Base-by-base conservation (phyloP, 2,113 vertebrate genomes). In the Silurus glanis region DNA sequence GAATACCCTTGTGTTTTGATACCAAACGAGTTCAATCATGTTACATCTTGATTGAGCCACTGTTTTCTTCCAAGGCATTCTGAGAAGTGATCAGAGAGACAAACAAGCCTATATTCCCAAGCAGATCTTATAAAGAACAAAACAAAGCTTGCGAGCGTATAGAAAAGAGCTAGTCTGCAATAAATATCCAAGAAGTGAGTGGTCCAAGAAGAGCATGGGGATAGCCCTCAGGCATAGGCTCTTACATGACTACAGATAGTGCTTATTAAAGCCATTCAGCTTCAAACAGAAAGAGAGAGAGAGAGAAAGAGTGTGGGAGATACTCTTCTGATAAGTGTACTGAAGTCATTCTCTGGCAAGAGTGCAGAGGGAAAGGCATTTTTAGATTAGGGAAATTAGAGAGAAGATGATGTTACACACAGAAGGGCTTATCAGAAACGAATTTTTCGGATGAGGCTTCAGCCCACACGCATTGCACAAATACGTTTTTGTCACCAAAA, bases 381-480 rank as follows among this genome's bases (percentile, higher is more conserved):
- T 83, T 82, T 76, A 66, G 72, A 76, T 82, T n/a, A 82, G 83
- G 59, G 67, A 66, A 82, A 85, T n/a, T 80, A 81, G 23, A 59
- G 53, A n/a, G 84, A 83, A 3, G 10, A 55, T 72, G 66, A 72
- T 72, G 28, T 59, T 47, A 21, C 83, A 74, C 53, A 84, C 74
- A 74, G 53, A 53, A 56, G 10, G 59, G 9, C 61, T 85, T 51
- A 79, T 79, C 62, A 56, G 19, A 80, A 85, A 80, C 80, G 4
- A 80, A 25, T 71, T 71, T 61, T 49, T 80, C 53, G 10, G 64
- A 67, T 10, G 66, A 45, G 23, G 49, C 80, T 13, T 6, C 67
- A 51, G 25, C 79, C 55, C 64, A 75, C 79, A 71, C 80, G 59
- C 67, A 58, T 53, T 0, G n/a, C 61, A 66, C 23, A 3, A 47